A percentile compares a stretch with the other conserved stretches of the same genome.
Evolutionary conservation across 2,113 vertebrate species (phyloP).

Genomic region (Ginglymostoma cirratum): DNA sequence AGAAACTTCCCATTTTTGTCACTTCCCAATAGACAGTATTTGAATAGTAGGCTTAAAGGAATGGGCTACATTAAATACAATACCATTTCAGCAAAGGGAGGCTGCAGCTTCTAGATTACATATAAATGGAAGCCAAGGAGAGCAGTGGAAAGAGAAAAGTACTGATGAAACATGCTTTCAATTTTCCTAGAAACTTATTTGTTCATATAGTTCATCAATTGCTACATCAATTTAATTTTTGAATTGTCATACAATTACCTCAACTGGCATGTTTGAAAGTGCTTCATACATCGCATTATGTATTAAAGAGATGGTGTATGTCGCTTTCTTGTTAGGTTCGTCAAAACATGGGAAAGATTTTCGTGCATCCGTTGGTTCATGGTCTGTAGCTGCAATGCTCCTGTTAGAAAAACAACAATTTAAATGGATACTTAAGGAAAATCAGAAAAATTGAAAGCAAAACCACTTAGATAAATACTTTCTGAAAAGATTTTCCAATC

Average conservation of each 20-base stretch:
- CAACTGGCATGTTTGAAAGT: constrained; percentile 84
- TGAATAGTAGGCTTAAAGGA: not conserved
- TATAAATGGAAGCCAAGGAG: not conserved
- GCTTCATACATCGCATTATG: constrained; percentile 58
- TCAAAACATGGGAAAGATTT: constrained; percentile 97
- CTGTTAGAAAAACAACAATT: constrained; percentile 53
- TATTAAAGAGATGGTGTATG: constrained; percentile 75
- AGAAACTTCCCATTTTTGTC: not conserved
- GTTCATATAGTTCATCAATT: not conserved
- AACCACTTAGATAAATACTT: not conserved
- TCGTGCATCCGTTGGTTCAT: constrained; percentile 92
- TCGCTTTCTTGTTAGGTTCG: constrained; percentile 94
- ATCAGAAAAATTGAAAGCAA: not conserved
- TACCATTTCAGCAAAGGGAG: not conserved
- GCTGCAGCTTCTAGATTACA: not conserved
- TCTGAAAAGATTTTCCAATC: not conserved
- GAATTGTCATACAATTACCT: constrained; percentile 54
- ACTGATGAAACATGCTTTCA: not conserved
- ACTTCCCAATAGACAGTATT: not conserved
- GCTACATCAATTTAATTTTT: not conserved
- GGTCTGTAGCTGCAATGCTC: constrained; percentile 94
- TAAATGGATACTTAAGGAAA: not conserved
- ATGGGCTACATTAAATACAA: not conserved
- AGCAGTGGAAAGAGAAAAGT: not conserved
- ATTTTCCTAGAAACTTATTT: not conserved